Percentiles rank a stretch among this genome's conserved stretches.
These are phyloP conservation scores for Melopsittacus undulatus DNA, from an alignment of 2,797 vertebrate genomes.

Conservation along the genomic window DNA sequence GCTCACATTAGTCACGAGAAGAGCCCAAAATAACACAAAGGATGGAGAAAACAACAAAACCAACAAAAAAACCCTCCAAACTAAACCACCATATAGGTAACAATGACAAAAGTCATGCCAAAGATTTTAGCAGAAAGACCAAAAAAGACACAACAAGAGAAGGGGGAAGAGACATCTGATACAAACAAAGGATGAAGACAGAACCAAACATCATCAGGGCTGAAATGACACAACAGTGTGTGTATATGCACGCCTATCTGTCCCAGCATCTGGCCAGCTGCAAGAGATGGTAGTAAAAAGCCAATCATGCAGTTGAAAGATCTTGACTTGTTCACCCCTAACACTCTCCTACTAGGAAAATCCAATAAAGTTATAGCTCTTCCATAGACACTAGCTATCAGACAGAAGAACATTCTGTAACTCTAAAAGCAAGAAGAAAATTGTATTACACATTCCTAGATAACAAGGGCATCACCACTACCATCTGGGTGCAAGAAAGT, in stretches of 20 bases:
- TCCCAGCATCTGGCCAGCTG: background rate
- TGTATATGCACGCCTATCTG: accelerated
- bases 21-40: background rate
- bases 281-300: background rate
- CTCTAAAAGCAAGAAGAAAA: background rate
- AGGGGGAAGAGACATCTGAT: background rate
- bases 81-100: background rate
- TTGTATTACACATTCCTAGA: background rate
- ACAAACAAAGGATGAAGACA: background rate
- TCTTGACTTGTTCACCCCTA: background rate
- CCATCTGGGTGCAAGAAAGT: background rate
- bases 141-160: background rate
- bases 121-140: background rate
- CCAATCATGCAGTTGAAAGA: background rate
- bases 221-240: background rate
- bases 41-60: background rate
- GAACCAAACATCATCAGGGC: background rate
- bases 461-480: background rate
- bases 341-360: background rate
- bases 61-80: background rate
- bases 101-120: background rate
- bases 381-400: background rate
- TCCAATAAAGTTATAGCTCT: background rate
- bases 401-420: background rate
- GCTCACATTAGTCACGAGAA: background rate